A percentile compares a stretch with the other conserved stretches of the same genome.
phyloP scores from a whole-genome alignment of 2,113 vertebrate genomes.

The Forbesichthys papilliferus region DNA sequence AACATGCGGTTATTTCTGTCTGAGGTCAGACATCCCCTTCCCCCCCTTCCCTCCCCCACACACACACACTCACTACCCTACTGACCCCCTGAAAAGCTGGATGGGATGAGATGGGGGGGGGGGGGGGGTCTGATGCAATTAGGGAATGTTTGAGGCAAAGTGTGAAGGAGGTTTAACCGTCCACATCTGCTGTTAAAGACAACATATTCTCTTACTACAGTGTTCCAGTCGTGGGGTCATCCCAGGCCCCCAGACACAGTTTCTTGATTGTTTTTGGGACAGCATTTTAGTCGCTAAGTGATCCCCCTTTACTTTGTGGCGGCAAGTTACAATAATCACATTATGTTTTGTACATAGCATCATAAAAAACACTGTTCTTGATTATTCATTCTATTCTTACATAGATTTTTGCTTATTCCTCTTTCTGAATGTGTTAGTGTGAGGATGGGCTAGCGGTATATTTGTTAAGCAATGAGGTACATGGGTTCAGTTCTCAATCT shows the following conservation, averaged over 20 bases:
- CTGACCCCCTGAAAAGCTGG: constrained; percentile 54
- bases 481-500: no score
- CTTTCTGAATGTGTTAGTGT: no score
- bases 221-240: constrained; percentile 44
- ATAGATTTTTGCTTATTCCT: no score
- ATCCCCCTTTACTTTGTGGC: no score
- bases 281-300: no score
- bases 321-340: no score
- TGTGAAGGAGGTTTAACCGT: constrained; percentile 47
- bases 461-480: no score
- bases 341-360: no score
- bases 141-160: constrained; percentile 66
- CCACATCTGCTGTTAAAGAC: constrained; percentile 26
- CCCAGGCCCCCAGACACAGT: constrained; percentile 6
- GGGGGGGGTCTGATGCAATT: constrained; percentile 60
- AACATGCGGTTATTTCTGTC: constrained; percentile 70
- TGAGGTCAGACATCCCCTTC: constrained; percentile 7
- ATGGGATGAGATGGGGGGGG: constrained; percentile 69
- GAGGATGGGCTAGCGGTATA: no score
- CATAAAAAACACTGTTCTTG: no score
- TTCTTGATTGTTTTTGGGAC: neutral
- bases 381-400: no score
- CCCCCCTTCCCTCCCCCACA: neutral
- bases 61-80: neutral
- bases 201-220: constrained; percentile 32